Base-by-base conservation (phyloP, 1,140 invertebrate genomes). In the Neuroterus valhalla region DNA sequence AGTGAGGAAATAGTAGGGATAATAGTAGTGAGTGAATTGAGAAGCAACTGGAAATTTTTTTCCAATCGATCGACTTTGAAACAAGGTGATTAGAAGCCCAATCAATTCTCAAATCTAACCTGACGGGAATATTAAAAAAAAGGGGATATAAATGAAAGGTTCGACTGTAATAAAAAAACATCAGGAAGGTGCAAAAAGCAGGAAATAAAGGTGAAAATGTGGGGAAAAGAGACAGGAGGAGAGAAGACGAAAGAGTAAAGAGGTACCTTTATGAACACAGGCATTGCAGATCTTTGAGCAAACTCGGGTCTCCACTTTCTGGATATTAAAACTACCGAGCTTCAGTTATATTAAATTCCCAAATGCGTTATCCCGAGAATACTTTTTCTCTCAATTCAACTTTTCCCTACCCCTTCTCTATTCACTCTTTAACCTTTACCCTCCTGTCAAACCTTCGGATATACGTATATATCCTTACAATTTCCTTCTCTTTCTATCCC, bases 311-410 rank as follows among this genome's bases (percentile, higher is more conserved):
- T 26, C 55, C 55, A 62, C 55, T 62, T 62, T 62, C 26, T 62
- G 23, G 31, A 62, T 62, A 62, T 62, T 62, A 62, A 62, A 62
- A 62, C 31, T 62, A 62, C 55, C 15, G 21, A 31, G 55, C 55
- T 26, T 12, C 55, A 62, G 55, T 62, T 23, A 62, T 62, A 62
- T 62, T 62, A 62, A 62, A 62, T 62, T 62, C 55, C 31, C 26
- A 62, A 62, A 62, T 62, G 55, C 55, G 55, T 31, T 62, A 62
- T 62, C 55, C 31, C 2, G 55, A 38, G 23, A 12, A 15, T 26
- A 14, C 55, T 55, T 52, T 23, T 21, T 52, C 52, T 26, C 12
- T 55, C 23, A 0, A 1, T 26, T 26, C 26, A 14, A 62, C 12
- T 26, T 15, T 26, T 62, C 26, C n/a, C 31, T 14, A 31, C 21